Evolutionary conservation across 2,888 invertebrate genomes (phyloP).

Genomic region (Cephus nigrinus): DNA sequence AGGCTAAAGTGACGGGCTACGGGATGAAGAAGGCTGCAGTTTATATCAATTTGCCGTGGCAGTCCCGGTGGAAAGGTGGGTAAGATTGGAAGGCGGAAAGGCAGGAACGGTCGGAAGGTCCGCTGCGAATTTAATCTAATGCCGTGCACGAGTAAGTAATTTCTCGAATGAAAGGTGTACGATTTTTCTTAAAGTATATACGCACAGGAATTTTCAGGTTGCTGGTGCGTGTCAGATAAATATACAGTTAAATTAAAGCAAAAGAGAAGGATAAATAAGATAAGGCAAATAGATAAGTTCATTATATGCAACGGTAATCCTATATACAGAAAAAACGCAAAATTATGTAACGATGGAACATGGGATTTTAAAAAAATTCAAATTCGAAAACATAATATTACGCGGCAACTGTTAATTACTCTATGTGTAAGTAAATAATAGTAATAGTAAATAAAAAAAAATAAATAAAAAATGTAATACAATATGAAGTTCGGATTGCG

Average conservation of each 20-base stretch:
- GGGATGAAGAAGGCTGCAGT: slow-evolving; percentile 29
- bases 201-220: slow-evolving; percentile 3
- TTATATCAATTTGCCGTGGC: slow-evolving; percentile 52
- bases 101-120: background rate
- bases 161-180: slow-evolving; percentile 47
- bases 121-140: slow-evolving; percentile 52
- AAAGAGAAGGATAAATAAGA: background rate
- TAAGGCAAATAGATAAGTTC: background rate
- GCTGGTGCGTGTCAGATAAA: background rate
- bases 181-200: slow-evolving; percentile 24
- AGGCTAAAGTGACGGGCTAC: background rate
- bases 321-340: background rate
- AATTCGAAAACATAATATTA: background rate
- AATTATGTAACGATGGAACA: background rate
- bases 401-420: background rate
- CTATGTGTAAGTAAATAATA: background rate
- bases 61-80: background rate
- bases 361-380: background rate
- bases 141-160: slow-evolving; percentile 47
- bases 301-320: background rate
- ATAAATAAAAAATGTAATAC: background rate
- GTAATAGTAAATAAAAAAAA: too few relatives aligned
- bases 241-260: background rate
- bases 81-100: background rate
- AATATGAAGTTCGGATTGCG: background rate